A percentile compares a stretch with the other conserved stretches of the same genome.
phyloP scores from a whole-genome alignment of 2,888 invertebrate species.

The Pyrochroa serraticornis region DNA sequence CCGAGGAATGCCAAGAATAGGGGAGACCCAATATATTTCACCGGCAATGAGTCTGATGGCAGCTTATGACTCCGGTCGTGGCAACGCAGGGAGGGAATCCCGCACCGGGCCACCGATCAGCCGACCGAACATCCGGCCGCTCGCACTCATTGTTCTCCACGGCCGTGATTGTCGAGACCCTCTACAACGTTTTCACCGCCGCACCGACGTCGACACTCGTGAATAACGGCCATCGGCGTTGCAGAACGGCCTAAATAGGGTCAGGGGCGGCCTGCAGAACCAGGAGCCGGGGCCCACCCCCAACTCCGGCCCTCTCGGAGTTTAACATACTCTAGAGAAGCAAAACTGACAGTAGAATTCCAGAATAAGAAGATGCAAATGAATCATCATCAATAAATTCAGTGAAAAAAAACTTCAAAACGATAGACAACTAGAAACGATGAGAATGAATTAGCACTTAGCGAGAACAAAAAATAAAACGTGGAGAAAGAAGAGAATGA shows the following conservation, averaged over 20 bases:
- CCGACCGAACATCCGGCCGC: constrained; percentile 52
- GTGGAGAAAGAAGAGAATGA: no score
- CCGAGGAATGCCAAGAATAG: constrained; percentile 47
- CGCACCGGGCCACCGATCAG: constrained; percentile 48
- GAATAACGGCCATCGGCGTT: constrained; percentile 22
- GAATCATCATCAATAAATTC: no score
- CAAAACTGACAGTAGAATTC: no score
- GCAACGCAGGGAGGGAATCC: constrained; percentile 37
- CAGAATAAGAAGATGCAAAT: no score
- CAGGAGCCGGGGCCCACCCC: no score
- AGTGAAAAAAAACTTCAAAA: no score
- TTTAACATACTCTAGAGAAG: no score
- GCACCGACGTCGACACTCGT: constrained; percentile 20
- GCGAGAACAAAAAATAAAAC: no score
- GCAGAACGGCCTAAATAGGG: not conserved
- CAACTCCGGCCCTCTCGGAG: no score
- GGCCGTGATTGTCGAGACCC: constrained; percentile 24
- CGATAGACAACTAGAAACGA: no score
- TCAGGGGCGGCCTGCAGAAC: no score
- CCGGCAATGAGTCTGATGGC: constrained; percentile 49
- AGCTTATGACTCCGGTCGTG: constrained; percentile 38
- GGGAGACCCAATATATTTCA: constrained; percentile 49
- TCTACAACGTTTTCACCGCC: constrained; percentile 8
- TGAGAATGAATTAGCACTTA: no score
- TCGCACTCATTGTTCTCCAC: constrained; percentile 45